Evolutionary conservation across 1,140 invertebrate species (phyloP), one percentile per base, ranked within the genome.

Genomic region (Whitmania pigra): DNA sequence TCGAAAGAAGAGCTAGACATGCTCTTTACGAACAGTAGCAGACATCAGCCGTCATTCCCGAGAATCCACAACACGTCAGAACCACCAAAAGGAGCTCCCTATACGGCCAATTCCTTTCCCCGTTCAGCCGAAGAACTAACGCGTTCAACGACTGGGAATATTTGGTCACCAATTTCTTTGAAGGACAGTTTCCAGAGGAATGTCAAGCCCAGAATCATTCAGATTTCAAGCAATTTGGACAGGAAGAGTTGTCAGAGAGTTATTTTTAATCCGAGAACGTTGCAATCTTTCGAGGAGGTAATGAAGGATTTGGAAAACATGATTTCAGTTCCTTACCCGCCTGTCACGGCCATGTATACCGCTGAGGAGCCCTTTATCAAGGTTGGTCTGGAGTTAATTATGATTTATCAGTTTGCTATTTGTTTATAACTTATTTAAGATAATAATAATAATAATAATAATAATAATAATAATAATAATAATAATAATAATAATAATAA

Each of bases 211-310:
- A 31, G 77, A 13, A 74, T 80, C 0, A 73, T 82, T 40, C 78
- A 78, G 1, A 76, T 82, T 20, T 77, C 78, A 63, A 78, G 79
- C 69, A 81, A 82, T 74, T 70, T 74, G 20, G 60, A 78, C 66
- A 73, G 78, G 36, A 74, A 77, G n/a, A 76, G 77, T 36, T 73
- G 72, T 27, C 78, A 81, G 67, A 81, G 79, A 70, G 73, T 82
- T 13, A 78, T 96, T 73, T 82, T 97, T 67, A 96, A 96, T 82
- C 85, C 95, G 74, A 87, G 91, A 73, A 95, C 92, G 0, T 89
- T 90, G 15, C 92, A 94, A 79, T 91, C 90, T 2, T 97, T 94
- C 79, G 93, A 96, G 83, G 92, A 94, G 79, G 90, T 96, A n/a
- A 83, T 96, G 71, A 88, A 90, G 79, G 93, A 95, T 66, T 75